Evolutionary conservation across 1,140 invertebrate species (phyloP).

Genomic region (Papilio dardanus): DNA sequence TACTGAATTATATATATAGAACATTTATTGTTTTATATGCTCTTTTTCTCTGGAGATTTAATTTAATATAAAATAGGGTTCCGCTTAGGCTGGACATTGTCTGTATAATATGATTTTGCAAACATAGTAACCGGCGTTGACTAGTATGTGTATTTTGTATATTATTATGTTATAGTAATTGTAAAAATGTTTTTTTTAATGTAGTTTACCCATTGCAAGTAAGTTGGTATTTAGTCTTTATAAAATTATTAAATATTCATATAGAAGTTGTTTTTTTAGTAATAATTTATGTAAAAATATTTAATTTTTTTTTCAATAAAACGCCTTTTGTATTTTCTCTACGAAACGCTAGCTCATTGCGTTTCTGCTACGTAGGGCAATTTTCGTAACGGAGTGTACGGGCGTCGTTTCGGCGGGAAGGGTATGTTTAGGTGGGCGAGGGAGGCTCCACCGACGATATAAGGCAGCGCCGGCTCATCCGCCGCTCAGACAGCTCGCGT

Average conservation of each 20-base stretch:
- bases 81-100: background rate
- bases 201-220: background rate
- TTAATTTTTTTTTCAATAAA: too few relatives aligned
- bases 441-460: constrained; percentile 49
- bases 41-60: background rate
- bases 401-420: constrained; percentile 47
- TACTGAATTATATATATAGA: background rate
- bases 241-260: too few relatives aligned
- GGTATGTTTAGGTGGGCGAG: constrained; percentile 49
- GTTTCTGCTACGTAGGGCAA: constrained; percentile 27
- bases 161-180: background rate
- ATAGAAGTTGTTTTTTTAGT: too few relatives aligned
- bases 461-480: constrained; percentile 54
- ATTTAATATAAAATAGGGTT: background rate
- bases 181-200: background rate
- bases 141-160: too few relatives aligned
- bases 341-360: constrained; percentile 24
- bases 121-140: background rate
- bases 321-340: constrained; percentile 21
- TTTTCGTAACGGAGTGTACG: constrained; percentile 13
- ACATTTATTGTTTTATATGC: background rate
- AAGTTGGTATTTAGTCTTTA: too few relatives aligned
- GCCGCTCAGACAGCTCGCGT: constrained; percentile 57
- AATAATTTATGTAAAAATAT: too few relatives aligned
- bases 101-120: background rate